Evolutionary conservation across 2,113 vertebrate genomes (phyloP), one percentile per base, ranked within the genome.

Genomic region (Panthera leo): DNA sequence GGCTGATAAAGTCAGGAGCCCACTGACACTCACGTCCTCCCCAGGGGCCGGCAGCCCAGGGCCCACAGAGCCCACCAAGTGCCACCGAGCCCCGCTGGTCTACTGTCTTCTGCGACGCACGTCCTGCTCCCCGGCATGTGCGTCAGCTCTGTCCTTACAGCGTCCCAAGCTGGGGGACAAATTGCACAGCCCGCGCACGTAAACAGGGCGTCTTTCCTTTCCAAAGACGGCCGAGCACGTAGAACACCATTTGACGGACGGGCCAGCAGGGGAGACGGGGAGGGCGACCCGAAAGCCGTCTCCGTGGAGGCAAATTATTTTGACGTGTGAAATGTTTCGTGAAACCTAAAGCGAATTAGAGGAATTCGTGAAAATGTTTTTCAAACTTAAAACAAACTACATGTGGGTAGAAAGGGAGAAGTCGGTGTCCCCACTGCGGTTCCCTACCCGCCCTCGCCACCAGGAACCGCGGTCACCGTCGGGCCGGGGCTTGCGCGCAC

Each of bases 401-500:
- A 10, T 5, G 0, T 51, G 34, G 14, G 3, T 10, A 21, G 14
- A 39, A 42, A 76, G 67, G 14, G 23, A 79, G 71, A 25, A 5
- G 8, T 7, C 2, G 3, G 27, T 15, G 27, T 18, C 5, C 21
- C 19, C 14, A 5, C 4, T 5, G 4, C 8, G 10, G 27, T 9
- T 6, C 63, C 14, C 5, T 48, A 23, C 4, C 0, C 12, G 2
- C 0, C 65, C 34, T 5, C 1, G 9, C 10, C 18, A 31, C 31
- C 2, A 2, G 5, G 18, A 5, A 2, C 29, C 45, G 19, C 18
- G 0, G 2, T 1, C 1, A 0, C 2, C 11, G 15, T 18, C 2
- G 6, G 9, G n/a, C 48, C 4, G 21, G 70, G 2, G 29, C 9
- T 29, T 5, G 34, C 0, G 3, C 4, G 7, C 11, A 11, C 12